Base-by-base conservation (phyloP, 2,113 vertebrate species). In the Pimephales promelas region DNA sequence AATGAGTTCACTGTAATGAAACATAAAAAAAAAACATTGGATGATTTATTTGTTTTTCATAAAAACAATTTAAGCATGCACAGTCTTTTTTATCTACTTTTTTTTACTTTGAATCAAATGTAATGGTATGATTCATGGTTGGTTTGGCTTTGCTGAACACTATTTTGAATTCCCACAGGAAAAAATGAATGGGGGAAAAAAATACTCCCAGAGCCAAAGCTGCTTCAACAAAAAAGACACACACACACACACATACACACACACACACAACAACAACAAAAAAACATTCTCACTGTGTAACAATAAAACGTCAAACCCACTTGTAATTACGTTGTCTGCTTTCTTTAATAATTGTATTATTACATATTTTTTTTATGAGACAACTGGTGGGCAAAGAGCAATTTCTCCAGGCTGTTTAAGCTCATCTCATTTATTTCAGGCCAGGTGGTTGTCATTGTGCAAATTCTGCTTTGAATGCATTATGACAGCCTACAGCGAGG, bases 291-390 rank as follows among this genome's bases (percentile, higher is more conserved):
- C 18, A 1, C 26, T 54, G 26, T 75, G 18, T 31, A 22, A 56
- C 28, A 43, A 61, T 18, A 61, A 61, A 61, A 9, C 0, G 5
- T 18, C 54, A 40, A 59, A 26, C 22, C n/a, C 6, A 1, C 54
- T 76, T 78, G 7, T 43, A 59, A 61, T 78, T 78, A 61, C 10
- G n/a, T 78, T 61, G 54, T 78, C 56, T 61, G 36, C 56, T 61
- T 71, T 40, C n/a, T 45, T 45, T 45, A 45, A 71, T 71, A 45
- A 45, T 71, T 71, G 43, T 71, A 40, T 14, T 71, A 71, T 71
- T 71, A 5, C 3, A 2, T 71, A 1, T 28, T 70, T 70, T 68
- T 71, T 71, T 62, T 71, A 71, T 1, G 13, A 71, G 22, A 45
- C 70, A 72, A 26, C n/a, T 72, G 40, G 40, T 72, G 70, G 40